phyloP scores from a whole-genome alignment of 2,888 invertebrate species.

The Lampropteryx suffumata region DNA sequence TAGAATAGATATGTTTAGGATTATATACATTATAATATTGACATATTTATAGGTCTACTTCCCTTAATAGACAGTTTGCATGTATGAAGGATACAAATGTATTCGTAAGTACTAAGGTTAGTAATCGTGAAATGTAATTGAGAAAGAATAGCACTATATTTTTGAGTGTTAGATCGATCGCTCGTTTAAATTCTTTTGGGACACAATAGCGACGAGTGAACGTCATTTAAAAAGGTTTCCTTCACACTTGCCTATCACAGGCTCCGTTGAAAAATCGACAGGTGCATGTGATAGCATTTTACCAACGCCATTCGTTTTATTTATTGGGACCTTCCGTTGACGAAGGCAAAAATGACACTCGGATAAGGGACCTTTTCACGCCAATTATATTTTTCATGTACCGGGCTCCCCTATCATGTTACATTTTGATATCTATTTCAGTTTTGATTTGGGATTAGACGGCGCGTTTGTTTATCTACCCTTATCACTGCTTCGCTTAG shows the following conservation, averaged over 20 bases:
- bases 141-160: too few relatives aligned
- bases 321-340: constrained; percentile 59
- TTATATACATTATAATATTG: too few relatives aligned
- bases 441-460: neutral
- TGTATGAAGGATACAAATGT: too few relatives aligned
- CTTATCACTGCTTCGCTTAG: too few relatives aligned
- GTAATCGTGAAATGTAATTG: too few relatives aligned
- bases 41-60: too few relatives aligned
- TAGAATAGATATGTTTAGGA: too few relatives aligned
- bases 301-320: constrained; percentile 63
- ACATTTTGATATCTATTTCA: neutral
- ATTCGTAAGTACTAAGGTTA: too few relatives aligned
- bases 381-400: constrained; percentile 45
- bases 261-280: constrained; percentile 64
- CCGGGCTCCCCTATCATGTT: constrained; percentile 1
- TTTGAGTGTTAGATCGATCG: too few relatives aligned
- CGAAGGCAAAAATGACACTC: constrained; percentile 52
- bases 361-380: constrained; percentile 48
- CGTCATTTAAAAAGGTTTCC: neutral
- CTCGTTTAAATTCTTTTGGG: too few relatives aligned
- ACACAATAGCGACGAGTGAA: too few relatives aligned
- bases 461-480: neutral
- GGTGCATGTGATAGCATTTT: constrained; percentile 71
- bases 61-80: too few relatives aligned
- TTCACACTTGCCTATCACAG: constrained; percentile 40